These are phyloP conservation scores for Fulmarus glacialis DNA, from an alignment of 2,113 vertebrate species.

Conservation along the genomic window DNA sequence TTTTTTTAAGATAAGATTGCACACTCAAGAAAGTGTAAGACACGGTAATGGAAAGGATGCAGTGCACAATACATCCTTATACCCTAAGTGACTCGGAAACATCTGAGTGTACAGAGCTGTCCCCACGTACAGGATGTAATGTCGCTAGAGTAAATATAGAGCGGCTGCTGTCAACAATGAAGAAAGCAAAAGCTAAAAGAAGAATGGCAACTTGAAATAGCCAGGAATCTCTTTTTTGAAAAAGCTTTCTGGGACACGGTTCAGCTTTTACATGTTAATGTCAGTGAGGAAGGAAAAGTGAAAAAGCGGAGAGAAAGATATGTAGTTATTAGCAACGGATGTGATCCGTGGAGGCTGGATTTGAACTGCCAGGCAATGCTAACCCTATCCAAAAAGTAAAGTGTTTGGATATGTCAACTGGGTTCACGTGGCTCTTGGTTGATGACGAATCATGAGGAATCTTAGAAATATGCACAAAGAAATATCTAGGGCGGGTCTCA, in stretches of 20 bases:
- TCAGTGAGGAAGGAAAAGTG: not conserved
- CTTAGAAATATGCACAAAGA: conserved; percentile 8
- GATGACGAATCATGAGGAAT: conserved; percentile 37
- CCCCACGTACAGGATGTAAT: conserved; percentile 19
- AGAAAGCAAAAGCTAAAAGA: not conserved
- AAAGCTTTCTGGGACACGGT: not conserved
- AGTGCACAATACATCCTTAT: not conserved
- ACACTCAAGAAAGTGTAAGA: not conserved
- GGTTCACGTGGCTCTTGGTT: not conserved
- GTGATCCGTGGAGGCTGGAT: not conserved
- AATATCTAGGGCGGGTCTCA: conserved; percentile 31
- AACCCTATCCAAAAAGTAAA: not conserved
- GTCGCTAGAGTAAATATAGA: conserved; percentile 30
- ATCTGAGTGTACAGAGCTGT: conserved; percentile 3
- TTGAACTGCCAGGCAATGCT: not conserved
- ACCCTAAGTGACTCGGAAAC: conserved; percentile 31
- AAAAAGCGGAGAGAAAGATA: not conserved
- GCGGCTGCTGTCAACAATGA: not conserved
- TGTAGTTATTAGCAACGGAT: not conserved
- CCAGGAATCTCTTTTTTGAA: not conserved
- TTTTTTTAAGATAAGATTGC: conserved; percentile 26
- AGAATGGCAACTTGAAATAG: not conserved
- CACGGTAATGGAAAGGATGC: not conserved
- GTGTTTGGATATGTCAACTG: not conserved
- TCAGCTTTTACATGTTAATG: not conserved